Evolutionary conservation across 2,113 vertebrate species (phyloP).

Genomic region (Hiodon tergisus): DNA sequence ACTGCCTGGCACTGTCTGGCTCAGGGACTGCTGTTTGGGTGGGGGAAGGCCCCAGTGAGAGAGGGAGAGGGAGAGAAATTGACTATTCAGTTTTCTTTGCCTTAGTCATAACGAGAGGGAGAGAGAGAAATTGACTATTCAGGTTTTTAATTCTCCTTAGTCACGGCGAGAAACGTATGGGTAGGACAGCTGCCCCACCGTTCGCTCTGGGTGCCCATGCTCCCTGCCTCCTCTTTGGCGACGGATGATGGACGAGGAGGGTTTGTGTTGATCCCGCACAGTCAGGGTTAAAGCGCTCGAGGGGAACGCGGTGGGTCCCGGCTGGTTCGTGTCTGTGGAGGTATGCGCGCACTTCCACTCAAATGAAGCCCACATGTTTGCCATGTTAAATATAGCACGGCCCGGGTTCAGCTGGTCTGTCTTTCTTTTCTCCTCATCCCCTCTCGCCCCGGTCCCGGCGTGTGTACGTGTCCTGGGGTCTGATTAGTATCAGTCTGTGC

Average conservation of each 20-base stretch:
- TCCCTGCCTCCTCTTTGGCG: too few species aligned
- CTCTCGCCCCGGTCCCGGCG: conserved; percentile 9
- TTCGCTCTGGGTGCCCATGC: too few species aligned
- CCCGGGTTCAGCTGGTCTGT: conserved; percentile 35
- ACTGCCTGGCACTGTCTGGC: background rate
- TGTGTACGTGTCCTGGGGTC: conserved; percentile 36
- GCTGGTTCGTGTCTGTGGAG: conserved; percentile 41
- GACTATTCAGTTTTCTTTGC: background rate
- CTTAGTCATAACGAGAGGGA: background rate
- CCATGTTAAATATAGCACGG: conserved; percentile 61
- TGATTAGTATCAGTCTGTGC: conserved; percentile 7
- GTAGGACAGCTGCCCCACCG: too few species aligned
- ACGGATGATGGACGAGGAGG: too few species aligned
- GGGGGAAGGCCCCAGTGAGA: conserved; percentile 5
- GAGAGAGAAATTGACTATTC: too few species aligned
- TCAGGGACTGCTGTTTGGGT: background rate
- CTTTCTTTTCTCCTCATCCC: conserved; percentile 26
- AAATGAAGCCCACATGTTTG: conserved; percentile 61
- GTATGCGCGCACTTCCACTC: conserved; percentile 46
- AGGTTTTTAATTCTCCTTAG: background rate
- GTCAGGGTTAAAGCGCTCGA: conserved; percentile 26
- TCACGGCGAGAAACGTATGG: too few species aligned
- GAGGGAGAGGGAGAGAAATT: conserved; percentile 11
- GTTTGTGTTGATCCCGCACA: background rate
- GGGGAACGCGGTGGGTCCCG: conserved; percentile 11